Evolutionary conservation across 1,140 invertebrate genomes (phyloP), one percentile per base, ranked within the genome.

Genomic region (Kradibia gibbosae): DNA sequence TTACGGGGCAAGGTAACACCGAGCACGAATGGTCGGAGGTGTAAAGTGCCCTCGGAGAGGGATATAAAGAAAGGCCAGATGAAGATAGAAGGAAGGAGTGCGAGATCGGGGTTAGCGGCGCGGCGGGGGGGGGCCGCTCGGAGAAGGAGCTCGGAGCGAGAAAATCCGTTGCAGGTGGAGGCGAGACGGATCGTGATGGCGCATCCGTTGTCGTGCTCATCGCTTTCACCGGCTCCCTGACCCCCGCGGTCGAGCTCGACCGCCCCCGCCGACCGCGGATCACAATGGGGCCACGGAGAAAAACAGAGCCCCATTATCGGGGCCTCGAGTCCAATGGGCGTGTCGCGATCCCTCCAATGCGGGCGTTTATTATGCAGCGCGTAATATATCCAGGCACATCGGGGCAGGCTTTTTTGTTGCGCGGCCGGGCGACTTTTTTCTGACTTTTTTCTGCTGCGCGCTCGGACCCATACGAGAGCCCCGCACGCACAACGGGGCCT

Each of bases 121-220:
- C n/a, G n/a, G n/a, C n/a, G n/a, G n/a, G n/a, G n/a, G n/a, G n/a
- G n/a, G n/a, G n/a, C n/a, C n/a, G n/a, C n/a, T n/a, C n/a, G n/a
- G n/a, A n/a, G n/a, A n/a, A n/a, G n/a, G n/a, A n/a, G n/a, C n/a
- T n/a, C n/a, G 53, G 1, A 15, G 20, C 10, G 2, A 7, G 10
- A 39, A 78, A 57, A 57, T 42, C 50, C 50, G 7, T 42, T 31
- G 78, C 78, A 80, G 78, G 78, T 80, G 78, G 71, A 74, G 20
- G 15, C 31, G 31, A 34, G 36, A 1, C 62, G 39, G 71, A 72
- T 28, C 78, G 78, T 74, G 71, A 80, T 71, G 28, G 3, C 17
- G 78, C 78, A 80, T 39, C 39, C 11, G 71, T 4, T 73, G 20
- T 36, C 20, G 17, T 25, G 78, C 55, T 80, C 36, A 80, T 80